These are phyloP conservation scores for Streblospio benedicti DNA, from an alignment of 1,140 invertebrate species.

Conservation along the genomic window DNA sequence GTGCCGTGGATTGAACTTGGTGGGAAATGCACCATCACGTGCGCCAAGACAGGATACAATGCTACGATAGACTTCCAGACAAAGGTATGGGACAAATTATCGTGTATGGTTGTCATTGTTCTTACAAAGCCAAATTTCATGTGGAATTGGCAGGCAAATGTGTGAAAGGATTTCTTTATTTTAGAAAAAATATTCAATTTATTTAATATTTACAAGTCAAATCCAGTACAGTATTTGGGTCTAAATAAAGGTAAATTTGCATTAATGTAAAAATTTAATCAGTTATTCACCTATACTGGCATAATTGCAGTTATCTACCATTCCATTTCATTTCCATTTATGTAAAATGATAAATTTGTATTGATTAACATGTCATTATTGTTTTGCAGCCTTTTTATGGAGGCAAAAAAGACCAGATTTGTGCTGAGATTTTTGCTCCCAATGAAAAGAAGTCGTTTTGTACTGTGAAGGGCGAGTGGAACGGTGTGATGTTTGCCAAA, in stretches of 20 bases:
- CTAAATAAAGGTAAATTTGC: too few relatives aligned
- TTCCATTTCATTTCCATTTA: too few relatives aligned
- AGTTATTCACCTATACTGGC: too few relatives aligned
- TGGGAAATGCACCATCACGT: conserved; percentile 45
- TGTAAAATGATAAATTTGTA: background rate
- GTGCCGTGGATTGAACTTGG: conserved; percentile 53
- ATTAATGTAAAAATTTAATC: too few relatives aligned
- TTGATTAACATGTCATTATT: too few relatives aligned
- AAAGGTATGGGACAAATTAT: conserved; percentile 40
- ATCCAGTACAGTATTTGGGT: too few relatives aligned
- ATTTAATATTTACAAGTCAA: background rate
- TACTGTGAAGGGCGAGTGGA: conserved; percentile 87
- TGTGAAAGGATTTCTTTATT: background rate
- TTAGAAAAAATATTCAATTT: background rate
- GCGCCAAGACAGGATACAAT: conserved; percentile 51
- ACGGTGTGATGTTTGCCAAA: conserved; percentile 82
- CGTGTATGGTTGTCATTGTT: background rate
- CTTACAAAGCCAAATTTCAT: background rate
- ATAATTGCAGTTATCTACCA: too few relatives aligned
- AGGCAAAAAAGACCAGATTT: conserved; percentile 49
- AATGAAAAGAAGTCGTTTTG: conserved; percentile 81
- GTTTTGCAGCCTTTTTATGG: conserved; percentile 50
- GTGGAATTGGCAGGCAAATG: background rate
- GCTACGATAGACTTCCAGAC: conserved; percentile 51
- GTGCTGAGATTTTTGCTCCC: conserved; percentile 51